Percentiles rank a stretch among this genome's conserved stretches.
phyloP scores from a whole-genome alignment of 2,113 vertebrate genomes.

The Zapornia atra region DNA sequence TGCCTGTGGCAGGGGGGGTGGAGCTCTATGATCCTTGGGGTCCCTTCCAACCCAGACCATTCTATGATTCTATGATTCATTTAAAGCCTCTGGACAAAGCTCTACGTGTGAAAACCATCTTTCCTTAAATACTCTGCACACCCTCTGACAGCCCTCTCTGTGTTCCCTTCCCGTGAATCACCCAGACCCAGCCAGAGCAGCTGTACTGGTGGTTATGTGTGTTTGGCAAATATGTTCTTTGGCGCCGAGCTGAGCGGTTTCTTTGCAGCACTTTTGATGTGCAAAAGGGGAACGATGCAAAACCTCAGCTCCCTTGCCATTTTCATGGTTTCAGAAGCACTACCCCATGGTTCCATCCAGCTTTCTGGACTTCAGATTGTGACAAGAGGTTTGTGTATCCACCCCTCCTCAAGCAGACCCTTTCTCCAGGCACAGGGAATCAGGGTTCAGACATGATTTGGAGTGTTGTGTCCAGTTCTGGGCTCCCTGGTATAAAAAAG shows the following conservation, averaged over 20 bases:
- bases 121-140: background rate
- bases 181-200: background rate
- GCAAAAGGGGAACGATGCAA: background rate
- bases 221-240: background rate
- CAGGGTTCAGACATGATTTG: background rate
- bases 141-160: background rate
- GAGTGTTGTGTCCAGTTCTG: too few species aligned
- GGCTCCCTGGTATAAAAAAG: too few species aligned
- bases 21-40: too few species aligned
- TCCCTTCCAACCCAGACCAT: too few species aligned
- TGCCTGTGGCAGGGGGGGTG: too few species aligned
- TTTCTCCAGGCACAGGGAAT: background rate
- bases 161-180: background rate
- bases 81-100: background rate
- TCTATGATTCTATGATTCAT: too few species aligned
- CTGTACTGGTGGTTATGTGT: background rate
- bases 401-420: background rate
- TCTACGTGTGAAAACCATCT: background rate
- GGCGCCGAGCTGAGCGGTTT: background rate
- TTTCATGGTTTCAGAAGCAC: accelerated
- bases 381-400: background rate
- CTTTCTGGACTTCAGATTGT: too few species aligned
- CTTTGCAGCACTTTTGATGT: background rate
- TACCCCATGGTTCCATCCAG: accelerated
- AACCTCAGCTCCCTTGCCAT: background rate